Percentiles rank a stretch among this genome's conserved stretches.
These are phyloP conservation scores for Channa argus DNA, from an alignment of 2,113 vertebrate species.

Conservation along the genomic window DNA sequence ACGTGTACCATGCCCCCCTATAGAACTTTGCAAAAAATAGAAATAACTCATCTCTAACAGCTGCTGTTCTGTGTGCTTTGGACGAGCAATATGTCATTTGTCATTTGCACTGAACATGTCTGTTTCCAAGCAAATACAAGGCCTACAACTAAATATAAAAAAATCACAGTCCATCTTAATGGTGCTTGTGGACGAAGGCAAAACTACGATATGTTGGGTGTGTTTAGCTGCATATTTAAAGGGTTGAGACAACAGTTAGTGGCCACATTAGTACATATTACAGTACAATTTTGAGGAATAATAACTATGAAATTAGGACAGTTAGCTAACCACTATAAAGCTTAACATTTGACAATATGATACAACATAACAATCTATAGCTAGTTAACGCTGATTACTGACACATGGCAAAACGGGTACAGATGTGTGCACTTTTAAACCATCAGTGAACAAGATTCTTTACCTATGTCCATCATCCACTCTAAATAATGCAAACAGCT, in stretches of 20 bases:
- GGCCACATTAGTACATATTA: neutral
- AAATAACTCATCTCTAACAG: neutral
- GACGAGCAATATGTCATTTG: neutral
- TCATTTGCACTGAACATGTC: neutral
- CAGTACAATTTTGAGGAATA: too few relatives aligned
- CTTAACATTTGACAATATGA: neutral
- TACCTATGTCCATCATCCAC: neutral
- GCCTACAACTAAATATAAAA: too few relatives aligned
- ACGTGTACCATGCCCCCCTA: neutral
- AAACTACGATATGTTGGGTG: slow-evolving; percentile 1
- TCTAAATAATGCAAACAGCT: slow-evolving; percentile 62
- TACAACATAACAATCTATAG: neutral
- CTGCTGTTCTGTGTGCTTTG: neutral
- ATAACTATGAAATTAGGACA: too few relatives aligned
- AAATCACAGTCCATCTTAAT: neutral
- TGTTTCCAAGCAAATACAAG: neutral
- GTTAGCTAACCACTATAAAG: neutral
- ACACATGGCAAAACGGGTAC: neutral
- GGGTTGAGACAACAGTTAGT: slow-evolving; percentile 44
- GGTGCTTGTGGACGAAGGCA: neutral
- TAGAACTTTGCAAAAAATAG: neutral
- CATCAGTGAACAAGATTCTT: neutral
- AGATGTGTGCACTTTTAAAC: neutral
- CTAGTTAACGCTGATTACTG: neutral
- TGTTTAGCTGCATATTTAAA: neutral